Evolutionary conservation across 2,888 invertebrate genomes (phyloP), one percentile per base, ranked within the genome.

Genomic region (Nomada ruficornis): DNA sequence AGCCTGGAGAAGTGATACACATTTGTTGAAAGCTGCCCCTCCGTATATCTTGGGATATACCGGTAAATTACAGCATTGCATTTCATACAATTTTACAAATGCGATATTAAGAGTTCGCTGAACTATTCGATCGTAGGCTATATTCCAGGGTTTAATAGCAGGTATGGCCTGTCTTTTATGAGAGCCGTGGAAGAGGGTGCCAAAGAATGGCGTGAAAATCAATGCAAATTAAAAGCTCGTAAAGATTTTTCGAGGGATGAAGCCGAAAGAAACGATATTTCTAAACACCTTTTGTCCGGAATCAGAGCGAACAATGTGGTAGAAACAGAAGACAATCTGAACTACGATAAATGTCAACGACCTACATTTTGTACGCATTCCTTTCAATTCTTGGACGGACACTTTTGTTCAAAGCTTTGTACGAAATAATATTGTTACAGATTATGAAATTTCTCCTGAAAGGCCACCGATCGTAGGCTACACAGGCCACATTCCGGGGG

Each of bases 391-490:
- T 65, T 29, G 18, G 50, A 65, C 26, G 26, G 7, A 50, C 18
- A 18, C 7, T 50, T 50, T 50, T 36, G 36, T 36, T 36, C 7
- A 36, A 36, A 7, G 36, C 36, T 9, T 5, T 36, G 36, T 36
- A 36, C 36, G 36, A 36, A 36, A 36, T 36, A 2, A 18, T n/a
- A 36, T 55, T 23, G 69, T 82, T 77, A 94, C 94, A 96, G 96
- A 95, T 88, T 95, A 95, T 85, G 94, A 94, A 93, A 95, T 95
- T 83, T 96, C 96, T 10, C 95, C 96, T 0, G 96, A 96, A 90
- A 95, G 95, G 88, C 96, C 96, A 26, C 96, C 96, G 20, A 96
- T 96, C 88, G 96, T 96, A 0, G 96, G 96, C 11, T 96, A 96
- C 93, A 96, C 96, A 0, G 96, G 96, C 4, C 96, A 96, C 91